phyloP scores from a whole-genome alignment of 2,888 invertebrate species.

The Andrena haemorrhoa region DNA sequence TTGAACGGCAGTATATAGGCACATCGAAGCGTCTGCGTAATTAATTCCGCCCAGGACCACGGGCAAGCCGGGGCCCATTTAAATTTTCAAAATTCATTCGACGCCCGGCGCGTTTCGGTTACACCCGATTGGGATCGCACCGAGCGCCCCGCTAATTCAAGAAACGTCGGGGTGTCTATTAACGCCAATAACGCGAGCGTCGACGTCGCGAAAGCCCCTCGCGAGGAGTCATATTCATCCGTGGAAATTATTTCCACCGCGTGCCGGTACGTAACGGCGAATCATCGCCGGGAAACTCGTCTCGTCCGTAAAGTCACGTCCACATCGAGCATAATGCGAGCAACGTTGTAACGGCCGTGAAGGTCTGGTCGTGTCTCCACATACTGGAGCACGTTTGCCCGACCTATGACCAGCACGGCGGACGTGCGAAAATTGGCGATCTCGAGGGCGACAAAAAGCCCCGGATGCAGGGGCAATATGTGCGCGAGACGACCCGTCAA shows the following conservation, averaged over 20 bases:
- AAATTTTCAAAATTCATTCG: slow-evolving; percentile 60
- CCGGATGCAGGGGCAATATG: slow-evolving; percentile 17
- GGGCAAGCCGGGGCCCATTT: slow-evolving; percentile 7
- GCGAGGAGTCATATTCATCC: slow-evolving; percentile 35
- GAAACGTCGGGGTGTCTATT: slow-evolving; percentile 60
- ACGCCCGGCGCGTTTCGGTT: slow-evolving; percentile 7
- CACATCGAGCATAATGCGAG: slow-evolving; percentile 31
- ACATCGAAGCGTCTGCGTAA: slow-evolving; percentile 33
- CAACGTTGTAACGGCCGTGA: slow-evolving; percentile 28
- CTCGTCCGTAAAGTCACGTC: slow-evolving; percentile 58
- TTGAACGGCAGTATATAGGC: not conserved
- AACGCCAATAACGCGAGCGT: slow-evolving; percentile 60
- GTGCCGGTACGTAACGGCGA: not conserved
- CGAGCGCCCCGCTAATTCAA: slow-evolving; percentile 54
- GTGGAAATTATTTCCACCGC: slow-evolving; percentile 28
- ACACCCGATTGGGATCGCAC: slow-evolving; percentile 14
- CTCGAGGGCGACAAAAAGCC: slow-evolving; percentile 24
- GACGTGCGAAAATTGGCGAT: slow-evolving; percentile 47
- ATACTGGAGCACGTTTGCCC: slow-evolving; percentile 8
- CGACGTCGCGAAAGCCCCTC: slow-evolving; percentile 53
- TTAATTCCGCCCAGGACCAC: slow-evolving; percentile 45
- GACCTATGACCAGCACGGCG: slow-evolving; percentile 12
- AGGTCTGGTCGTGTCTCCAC: slow-evolving; percentile 15
- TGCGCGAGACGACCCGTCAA: slow-evolving; percentile 8
- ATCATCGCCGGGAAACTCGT: not conserved